Evolutionary conservation across 1,140 invertebrate species (phyloP).

Genomic region (Oreohelix idahoensis): DNA sequence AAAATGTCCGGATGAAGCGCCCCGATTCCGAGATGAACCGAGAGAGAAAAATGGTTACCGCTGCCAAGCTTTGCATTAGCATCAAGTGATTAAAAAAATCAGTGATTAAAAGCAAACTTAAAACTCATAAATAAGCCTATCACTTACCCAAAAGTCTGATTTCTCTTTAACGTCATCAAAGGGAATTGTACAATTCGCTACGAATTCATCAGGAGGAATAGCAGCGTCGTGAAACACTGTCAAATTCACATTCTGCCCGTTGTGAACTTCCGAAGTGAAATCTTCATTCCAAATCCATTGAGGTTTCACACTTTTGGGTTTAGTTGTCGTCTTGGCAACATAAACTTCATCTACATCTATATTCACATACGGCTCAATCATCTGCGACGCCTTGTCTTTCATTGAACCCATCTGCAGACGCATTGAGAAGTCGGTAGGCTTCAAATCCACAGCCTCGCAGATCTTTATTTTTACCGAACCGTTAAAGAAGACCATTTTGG

Average conservation of each 20-base stretch:
- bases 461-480: constrained; percentile 96
- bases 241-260: constrained; percentile 91
- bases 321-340: constrained; percentile 89
- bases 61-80: background rate
- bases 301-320: constrained; percentile 88
- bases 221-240: constrained; percentile 99
- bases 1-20: constrained; percentile 42
- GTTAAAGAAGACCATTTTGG: constrained; percentile 87
- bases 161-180: constrained; percentile 89
- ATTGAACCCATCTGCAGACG: constrained; percentile 76
- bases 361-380: constrained; percentile 95
- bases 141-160: constrained; percentile 92
- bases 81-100: background rate
- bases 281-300: constrained; percentile 71
- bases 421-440: constrained; percentile 98
- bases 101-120: background rate
- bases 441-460: constrained; percentile 95
- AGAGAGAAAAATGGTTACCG: constrained; percentile 38
- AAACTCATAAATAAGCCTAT: background rate
- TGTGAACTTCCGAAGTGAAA: constrained; percentile 88
- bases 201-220: constrained; percentile 96
- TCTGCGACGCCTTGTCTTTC: constrained; percentile 56
- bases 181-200: constrained; percentile 95
- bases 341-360: constrained; percentile 92
- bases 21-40: constrained; percentile 35